phyloP scores from a whole-genome alignment of 2,888 invertebrate genomes.

The Prosapia bicincta region DNA sequence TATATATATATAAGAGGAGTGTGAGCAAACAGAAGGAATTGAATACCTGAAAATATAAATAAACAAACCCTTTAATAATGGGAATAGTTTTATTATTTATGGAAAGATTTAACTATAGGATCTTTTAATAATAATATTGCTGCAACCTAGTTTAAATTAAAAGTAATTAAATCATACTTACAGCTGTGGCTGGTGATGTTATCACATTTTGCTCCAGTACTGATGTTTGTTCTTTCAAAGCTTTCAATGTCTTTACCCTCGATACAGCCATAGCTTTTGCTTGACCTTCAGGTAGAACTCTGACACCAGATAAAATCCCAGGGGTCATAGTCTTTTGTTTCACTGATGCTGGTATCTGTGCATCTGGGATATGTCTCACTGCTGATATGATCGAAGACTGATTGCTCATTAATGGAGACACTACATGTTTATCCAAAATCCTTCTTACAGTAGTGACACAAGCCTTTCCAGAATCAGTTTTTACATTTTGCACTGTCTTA shows the following conservation, averaged over 20 bases:
- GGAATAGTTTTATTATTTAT: no score
- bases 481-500: conserved; percentile 7
- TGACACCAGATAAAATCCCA: neutral
- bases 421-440: conserved; percentile 12
- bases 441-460: conserved; percentile 18
- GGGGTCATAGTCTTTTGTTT: neutral
- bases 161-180: neutral
- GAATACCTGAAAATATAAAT: no score
- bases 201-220: conserved; percentile 15
- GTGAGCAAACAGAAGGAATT: no score
- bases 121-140: no score
- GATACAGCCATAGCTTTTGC: neutral
- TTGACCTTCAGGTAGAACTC: neutral
- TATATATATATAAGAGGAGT: no score
- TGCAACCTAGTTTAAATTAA: no score
- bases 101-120: no score
- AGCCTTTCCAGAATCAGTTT: conserved; percentile 5
- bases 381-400: neutral
- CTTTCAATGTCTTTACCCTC: conserved; percentile 10
- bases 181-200: neutral
- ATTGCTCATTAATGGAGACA: neutral
- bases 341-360: neutral
- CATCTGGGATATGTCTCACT: neutral
- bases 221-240: conserved; percentile 20
- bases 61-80: no score